Evolutionary conservation across 2,888 invertebrate species (phyloP), one percentile per base, ranked within the genome.

Genomic region (Plagodis dolabraria): DNA sequence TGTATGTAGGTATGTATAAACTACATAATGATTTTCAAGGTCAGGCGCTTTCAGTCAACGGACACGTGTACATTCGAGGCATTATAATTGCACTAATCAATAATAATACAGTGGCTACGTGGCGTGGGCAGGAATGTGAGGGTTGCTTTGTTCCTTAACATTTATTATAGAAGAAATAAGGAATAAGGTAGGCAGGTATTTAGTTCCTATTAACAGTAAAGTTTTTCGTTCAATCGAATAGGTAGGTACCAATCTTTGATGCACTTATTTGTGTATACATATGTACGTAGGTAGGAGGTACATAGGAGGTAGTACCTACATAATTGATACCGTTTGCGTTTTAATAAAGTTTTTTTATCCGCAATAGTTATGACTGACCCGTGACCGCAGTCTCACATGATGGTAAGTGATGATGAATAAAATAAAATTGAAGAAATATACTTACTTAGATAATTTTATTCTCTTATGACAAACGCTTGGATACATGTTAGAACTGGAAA

Each of bases 11-110:
- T 22, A 22, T 22, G 22, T 22, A 78, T 73, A 75, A 70, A 60
- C 69, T 74, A 74, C 72, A 77, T 76, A 83, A 81, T 79, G 78
- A 76, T 77, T 83, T 77, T 78, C 89, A 89, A 89, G 89, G 89
- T 79, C 84, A 79, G 73, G 79, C 82, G 89, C 88, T 80, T 80
- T 80, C 80, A 80, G 80, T 67, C 54, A 65, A 40, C 10, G 10
- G 2, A 46, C 70, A 76, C 77, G 79, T 79, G 77, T 72, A 69
- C 67, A 57, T 61, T 71, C 63, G 72, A 79, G 66, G 67, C 69
- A 72, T 61, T 64, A 57, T 64, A 66, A 74, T 70, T 80, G 75
- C 74, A 75, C 60, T 67, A 70, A 70, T 69, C 70, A 69, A 77
- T 74, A 66, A 54, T 63, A 63, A 60, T 62, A 57, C 44, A 33